Evolutionary conservation across 2,797 vertebrate species (phyloP).

Genomic region (Chromobotia macracanthus): DNA sequence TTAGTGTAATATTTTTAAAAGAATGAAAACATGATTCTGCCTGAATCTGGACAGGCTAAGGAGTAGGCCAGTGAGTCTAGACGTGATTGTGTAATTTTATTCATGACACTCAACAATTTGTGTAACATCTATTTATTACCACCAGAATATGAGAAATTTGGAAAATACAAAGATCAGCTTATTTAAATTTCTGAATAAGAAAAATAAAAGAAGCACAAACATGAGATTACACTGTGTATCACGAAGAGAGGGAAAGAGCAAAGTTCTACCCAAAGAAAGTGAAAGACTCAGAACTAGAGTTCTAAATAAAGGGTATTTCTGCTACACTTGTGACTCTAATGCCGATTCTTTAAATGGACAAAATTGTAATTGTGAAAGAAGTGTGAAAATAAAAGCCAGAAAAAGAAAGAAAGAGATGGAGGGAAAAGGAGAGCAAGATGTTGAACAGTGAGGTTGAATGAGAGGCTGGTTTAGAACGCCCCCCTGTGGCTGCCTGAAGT

Average conservation of each 20-base stretch:
- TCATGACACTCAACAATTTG: slow-evolving; percentile 57
- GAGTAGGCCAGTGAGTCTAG: background rate
- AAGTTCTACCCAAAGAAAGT: slow-evolving; percentile 62
- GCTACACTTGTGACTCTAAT: slow-evolving; percentile 62
- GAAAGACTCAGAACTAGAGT: slow-evolving; percentile 58
- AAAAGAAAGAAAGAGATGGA: slow-evolving; percentile 47
- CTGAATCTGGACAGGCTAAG: background rate
- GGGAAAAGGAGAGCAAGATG: slow-evolving; percentile 37
- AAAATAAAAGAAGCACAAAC: slow-evolving; percentile 80
- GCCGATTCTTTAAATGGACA: slow-evolving; percentile 53
- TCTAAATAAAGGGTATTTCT: slow-evolving; percentile 66
- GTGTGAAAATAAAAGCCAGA: slow-evolving; percentile 32
- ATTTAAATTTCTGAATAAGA: slow-evolving; percentile 82
- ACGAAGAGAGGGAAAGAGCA: slow-evolving; percentile 72
- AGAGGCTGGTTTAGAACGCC: slow-evolving; percentile 65
- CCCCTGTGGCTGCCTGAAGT: slow-evolving; percentile 69
- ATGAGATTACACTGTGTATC: slow-evolving; percentile 78
- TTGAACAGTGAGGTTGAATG: slow-evolving; percentile 56
- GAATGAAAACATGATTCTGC: too few relatives aligned
- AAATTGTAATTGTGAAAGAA: background rate
- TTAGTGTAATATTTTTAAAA: too few relatives aligned
- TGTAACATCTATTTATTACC: slow-evolving; percentile 85
- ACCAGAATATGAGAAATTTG: slow-evolving; percentile 84
- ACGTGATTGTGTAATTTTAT: background rate
- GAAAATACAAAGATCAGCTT: slow-evolving; percentile 85